phyloP scores from a whole-genome alignment of 92 coral and sea anemone genomes.

The Meandrina meandrites region DNA sequence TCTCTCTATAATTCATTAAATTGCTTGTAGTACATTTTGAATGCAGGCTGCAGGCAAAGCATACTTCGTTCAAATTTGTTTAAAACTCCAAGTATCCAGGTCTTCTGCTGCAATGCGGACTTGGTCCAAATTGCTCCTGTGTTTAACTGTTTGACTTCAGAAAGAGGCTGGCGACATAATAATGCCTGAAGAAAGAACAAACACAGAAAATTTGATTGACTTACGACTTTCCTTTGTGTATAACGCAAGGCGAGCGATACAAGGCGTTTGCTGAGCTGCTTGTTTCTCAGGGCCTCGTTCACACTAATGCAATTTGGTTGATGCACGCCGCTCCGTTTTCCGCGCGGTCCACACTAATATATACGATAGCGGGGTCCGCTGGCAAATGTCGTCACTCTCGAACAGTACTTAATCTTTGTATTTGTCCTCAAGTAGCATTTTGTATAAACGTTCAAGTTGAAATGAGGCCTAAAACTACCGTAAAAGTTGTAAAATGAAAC shows the following conservation, averaged over 20 bases:
- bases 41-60: conserved; percentile 5
- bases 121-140: conserved; percentile 7
- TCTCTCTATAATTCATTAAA: background rate
- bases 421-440: too few relatives aligned
- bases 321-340: too few relatives aligned
- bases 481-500: too few relatives aligned
- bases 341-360: too few relatives aligned
- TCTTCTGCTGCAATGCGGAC: conserved; percentile 1
- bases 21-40: background rate
- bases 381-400: too few relatives aligned
- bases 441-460: too few relatives aligned
- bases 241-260: background rate
- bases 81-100: conserved; percentile 35
- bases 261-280: too few relatives aligned
- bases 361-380: too few relatives aligned
- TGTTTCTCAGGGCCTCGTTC: too few relatives aligned
- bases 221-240: background rate
- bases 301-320: too few relatives aligned
- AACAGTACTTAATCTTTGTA: too few relatives aligned
- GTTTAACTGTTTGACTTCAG: background rate
- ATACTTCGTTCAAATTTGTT: background rate
- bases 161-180: background rate
- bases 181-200: background rate
- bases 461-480: too few relatives aligned
- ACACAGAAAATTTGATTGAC: background rate